A percentile compares a stretch with the other conserved stretches of the same genome.
phyloP scores from a whole-genome alignment of 2,113 vertebrate genomes.

The Verasper variegatus region DNA sequence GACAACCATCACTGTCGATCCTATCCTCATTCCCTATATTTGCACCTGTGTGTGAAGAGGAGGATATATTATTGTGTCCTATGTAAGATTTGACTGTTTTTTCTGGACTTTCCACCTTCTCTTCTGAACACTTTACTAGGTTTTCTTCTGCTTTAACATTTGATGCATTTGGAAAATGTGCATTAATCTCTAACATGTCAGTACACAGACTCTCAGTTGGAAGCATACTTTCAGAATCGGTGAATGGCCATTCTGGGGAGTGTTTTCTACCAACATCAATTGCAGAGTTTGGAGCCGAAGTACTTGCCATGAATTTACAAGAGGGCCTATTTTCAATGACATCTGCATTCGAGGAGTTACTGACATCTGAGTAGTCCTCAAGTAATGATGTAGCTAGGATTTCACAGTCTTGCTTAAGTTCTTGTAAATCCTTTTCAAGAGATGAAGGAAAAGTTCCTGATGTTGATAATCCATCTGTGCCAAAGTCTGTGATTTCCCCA shows the following conservation, averaged over 20 bases:
- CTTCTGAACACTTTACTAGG: conserved; percentile 19
- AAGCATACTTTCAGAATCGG: conserved; percentile 27
- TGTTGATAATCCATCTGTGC: conserved; percentile 44
- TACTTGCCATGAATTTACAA: conserved; percentile 60
- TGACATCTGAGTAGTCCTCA: conserved; percentile 77
- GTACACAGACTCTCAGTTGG: conserved; percentile 24
- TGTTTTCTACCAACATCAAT: conserved; percentile 23
- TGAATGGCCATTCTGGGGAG: conserved; percentile 49
- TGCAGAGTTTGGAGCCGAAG: conserved; percentile 40
- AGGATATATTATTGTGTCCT: conserved; percentile 12
- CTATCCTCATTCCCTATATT: not conserved
- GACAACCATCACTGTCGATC: conserved; percentile 6
- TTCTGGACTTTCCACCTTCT: not conserved
- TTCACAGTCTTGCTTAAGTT: conserved; percentile 65
- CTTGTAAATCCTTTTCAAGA: conserved; percentile 63
- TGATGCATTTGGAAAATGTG: conserved; percentile 14
- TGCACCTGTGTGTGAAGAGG: not conserved
- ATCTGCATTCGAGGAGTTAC: conserved; percentile 77
- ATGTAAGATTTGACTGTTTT: conserved; percentile 1
- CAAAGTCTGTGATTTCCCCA: conserved; percentile 42
- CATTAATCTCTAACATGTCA: conserved; percentile 18
- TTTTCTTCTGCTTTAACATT: conserved; percentile 23
- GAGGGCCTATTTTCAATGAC: conserved; percentile 49
- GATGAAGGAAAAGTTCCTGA: conserved; percentile 50
- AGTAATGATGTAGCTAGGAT: conserved; percentile 58